phyloP scores from a whole-genome alignment of 2,797 vertebrate species.

The Myotis pilosus region DNA sequence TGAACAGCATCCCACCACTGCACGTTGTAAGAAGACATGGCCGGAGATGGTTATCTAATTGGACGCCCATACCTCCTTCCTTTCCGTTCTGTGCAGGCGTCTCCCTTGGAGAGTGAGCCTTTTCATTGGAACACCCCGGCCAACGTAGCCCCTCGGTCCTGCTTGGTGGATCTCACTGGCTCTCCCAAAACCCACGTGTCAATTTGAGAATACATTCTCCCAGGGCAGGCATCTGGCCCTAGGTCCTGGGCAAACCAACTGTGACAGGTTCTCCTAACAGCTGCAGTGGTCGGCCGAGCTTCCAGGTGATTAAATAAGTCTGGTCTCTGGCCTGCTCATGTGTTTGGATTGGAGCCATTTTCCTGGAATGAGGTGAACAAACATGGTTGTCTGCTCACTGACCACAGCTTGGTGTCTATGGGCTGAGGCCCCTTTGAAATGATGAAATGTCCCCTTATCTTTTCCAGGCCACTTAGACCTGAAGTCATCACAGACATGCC shows the following conservation, averaged over 20 bases:
- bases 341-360: conserved; percentile 76
- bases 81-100: background rate
- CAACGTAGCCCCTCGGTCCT: conserved; percentile 43
- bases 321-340: conserved; percentile 68
- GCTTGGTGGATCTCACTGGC: conserved; percentile 37
- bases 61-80: background rate
- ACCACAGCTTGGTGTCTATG: background rate
- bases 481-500: background rate
- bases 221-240: conserved; percentile 73
- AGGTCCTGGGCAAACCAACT: conserved; percentile 79
- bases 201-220: conserved; percentile 78
- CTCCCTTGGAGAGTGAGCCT: background rate
- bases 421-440: background rate
- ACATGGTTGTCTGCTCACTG: conserved; percentile 16
- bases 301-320: conserved; percentile 81
- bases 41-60: conserved; percentile 32
- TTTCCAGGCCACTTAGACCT: background rate
- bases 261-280: conserved; percentile 80
- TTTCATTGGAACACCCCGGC: background rate
- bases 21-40: background rate
- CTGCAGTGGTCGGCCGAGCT: conserved; percentile 76
- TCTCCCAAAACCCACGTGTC: conserved; percentile 71
- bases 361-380: conserved; percentile 74
- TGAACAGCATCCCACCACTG: conserved; percentile 37
- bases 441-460: conserved; percentile 11